Conservation (phyloP, 2,797 vertebrate species). For the Morus bassanus region DNA sequence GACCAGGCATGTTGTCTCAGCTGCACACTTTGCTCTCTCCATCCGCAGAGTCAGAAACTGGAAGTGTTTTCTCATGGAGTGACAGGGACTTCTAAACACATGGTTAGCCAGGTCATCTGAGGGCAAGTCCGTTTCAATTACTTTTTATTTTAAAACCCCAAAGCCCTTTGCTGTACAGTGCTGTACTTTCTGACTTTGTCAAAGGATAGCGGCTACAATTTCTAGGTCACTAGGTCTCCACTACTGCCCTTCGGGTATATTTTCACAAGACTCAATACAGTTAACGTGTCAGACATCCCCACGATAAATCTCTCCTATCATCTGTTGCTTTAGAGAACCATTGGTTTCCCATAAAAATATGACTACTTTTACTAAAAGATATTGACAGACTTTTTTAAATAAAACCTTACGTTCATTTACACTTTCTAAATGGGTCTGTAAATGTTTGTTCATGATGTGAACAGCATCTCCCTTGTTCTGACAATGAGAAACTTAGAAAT, state of each 20-base stretch:
- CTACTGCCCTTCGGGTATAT: neutral
- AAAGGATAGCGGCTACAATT: neutral
- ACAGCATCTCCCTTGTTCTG: neutral
- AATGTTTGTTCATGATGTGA: neutral
- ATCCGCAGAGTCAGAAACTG: neutral
- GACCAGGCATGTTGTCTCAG: neutral
- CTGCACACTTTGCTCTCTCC: neutral
- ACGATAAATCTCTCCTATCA: neutral
- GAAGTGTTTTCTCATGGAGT: neutral
- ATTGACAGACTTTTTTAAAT: neutral
- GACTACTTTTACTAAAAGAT: neutral
- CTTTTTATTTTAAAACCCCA: conserved; percentile 35
- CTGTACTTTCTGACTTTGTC: conserved; percentile 46
- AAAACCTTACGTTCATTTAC: neutral
- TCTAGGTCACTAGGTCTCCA: conserved; percentile 50
- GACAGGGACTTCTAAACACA: neutral
- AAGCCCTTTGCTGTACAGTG: conserved; percentile 19
- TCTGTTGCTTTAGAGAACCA: neutral
- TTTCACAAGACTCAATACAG: neutral
- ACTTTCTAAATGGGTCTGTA: neutral
- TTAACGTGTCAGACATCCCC: neutral
- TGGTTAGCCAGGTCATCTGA: neutral
- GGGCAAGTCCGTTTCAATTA: conserved; percentile 56
- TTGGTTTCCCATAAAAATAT: neutral
- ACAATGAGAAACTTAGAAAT: neutral